These are phyloP conservation scores for Drosophila varians DNA, from an alignment of 1,140 invertebrate species.

Conservation along the genomic window DNA sequence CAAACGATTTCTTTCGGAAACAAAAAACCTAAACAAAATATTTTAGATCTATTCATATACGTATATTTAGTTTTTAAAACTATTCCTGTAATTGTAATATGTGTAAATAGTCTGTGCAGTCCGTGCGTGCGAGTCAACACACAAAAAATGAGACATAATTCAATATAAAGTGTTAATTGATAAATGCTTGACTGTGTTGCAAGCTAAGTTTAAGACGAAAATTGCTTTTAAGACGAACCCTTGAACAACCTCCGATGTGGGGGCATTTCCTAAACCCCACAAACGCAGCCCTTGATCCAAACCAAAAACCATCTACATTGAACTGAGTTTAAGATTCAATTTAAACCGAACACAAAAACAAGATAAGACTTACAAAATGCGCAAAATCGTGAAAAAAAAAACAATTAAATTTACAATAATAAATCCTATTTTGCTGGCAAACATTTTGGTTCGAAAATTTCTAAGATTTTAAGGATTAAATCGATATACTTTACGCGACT, in stretches of 20 bases:
- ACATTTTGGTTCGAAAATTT: conserved; percentile 28
- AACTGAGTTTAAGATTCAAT: conserved; percentile 52
- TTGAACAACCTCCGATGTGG: conserved; percentile 17
- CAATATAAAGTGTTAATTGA: conserved; percentile 41
- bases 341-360: conserved; percentile 41
- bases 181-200: conserved; percentile 48
- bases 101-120: conserved; percentile 65
- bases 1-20: conserved; percentile 36
- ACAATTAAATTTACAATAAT: conserved; percentile 25
- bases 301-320: conserved; percentile 39
- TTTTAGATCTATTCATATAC: conserved; percentile 31
- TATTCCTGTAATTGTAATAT: conserved; percentile 79
- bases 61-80: conserved; percentile 66
- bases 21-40: conserved; percentile 33
- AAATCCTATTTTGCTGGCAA: conserved; percentile 65
- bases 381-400: conserved; percentile 49
- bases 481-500: conserved; percentile 27
- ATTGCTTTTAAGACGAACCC: conserved; percentile 20
- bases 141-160: conserved; percentile 24
- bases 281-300: conserved; percentile 29
- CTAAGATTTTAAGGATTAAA: conserved; percentile 20
- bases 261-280: conserved; percentile 23
- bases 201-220: conserved; percentile 10
- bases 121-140: conserved; percentile 25
- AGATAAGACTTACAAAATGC: conserved; percentile 67